phyloP scores from a whole-genome alignment of 2,888 invertebrate genomes.

The Nemotelus pantherinus region DNA sequence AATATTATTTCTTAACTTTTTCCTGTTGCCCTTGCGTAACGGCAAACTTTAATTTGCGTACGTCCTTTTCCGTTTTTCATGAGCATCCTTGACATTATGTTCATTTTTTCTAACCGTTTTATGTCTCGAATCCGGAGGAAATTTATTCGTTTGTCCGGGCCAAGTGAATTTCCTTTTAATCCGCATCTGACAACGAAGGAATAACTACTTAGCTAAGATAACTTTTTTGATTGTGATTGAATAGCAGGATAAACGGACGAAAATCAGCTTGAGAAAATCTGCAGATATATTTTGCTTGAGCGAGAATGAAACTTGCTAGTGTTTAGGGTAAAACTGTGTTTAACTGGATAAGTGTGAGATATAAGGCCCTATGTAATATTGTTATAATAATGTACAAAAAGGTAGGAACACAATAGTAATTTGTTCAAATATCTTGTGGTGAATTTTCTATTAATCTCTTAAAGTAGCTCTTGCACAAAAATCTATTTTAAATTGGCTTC shows the following conservation, averaged over 20 bases:
- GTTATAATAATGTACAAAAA: no score
- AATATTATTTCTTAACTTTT: neutral
- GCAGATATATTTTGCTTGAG: conserved; percentile 31
- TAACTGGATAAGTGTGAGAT: no score
- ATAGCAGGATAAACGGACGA: conserved; percentile 22
- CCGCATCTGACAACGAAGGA: conserved; percentile 6
- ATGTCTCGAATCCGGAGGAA: neutral
- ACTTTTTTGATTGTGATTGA: conserved; percentile 39
- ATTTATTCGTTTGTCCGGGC: conserved; percentile 37
- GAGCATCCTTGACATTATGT: neutral
- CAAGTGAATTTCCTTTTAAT: conserved; percentile 42
- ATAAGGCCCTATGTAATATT: no score
- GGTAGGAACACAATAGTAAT: no score
- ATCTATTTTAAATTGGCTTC: no score
- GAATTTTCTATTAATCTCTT: no score
- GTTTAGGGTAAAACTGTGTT: neutral
- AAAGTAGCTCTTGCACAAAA: no score
- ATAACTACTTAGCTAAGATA: conserved; percentile 33
- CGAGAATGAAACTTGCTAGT: neutral
- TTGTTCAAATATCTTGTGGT: no score
- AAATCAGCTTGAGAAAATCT: conserved; percentile 41
- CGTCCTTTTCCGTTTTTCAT: neutral
- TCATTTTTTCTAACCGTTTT: conserved; percentile 16
- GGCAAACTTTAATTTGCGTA: conserved; percentile 27
- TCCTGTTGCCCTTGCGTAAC: neutral